These are phyloP conservation scores for Perca schrenkii DNA, from an alignment of 2,113 vertebrate genomes.

Conservation along the genomic window DNA sequence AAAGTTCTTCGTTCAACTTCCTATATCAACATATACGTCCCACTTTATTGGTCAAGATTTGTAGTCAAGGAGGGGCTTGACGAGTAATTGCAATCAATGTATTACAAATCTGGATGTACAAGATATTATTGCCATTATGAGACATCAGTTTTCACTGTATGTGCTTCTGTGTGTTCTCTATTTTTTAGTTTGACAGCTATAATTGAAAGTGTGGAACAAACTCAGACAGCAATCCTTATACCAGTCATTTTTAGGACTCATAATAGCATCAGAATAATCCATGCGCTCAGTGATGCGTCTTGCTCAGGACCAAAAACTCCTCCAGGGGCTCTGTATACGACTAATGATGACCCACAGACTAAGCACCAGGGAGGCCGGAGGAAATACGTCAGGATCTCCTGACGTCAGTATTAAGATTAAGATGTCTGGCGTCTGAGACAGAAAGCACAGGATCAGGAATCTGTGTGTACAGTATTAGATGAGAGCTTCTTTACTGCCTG, in stretches of 20 bases:
- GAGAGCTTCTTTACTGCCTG: constrained; percentile 54
- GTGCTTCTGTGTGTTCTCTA: background rate
- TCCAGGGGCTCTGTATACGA: constrained; percentile 14
- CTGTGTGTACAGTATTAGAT: constrained; percentile 50
- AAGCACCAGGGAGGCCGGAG: constrained; percentile 22
- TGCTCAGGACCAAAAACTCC: constrained; percentile 32
- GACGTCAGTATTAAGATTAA: constrained; percentile 63
- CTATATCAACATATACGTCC: background rate
- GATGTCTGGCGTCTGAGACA: constrained; percentile 57
- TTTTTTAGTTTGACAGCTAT: background rate
- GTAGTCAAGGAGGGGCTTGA: background rate
- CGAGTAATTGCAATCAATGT: background rate
- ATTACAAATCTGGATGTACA: background rate
- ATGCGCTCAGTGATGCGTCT: constrained; percentile 56
- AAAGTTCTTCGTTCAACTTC: background rate
- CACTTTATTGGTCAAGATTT: background rate
- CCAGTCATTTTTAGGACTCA: background rate
- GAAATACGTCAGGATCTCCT: constrained; percentile 20
- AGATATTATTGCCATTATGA: background rate
- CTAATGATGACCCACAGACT: constrained; percentile 50
- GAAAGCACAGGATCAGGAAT: constrained; percentile 57
- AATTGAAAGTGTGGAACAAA: constrained; percentile 36
- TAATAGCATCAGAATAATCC: constrained; percentile 46
- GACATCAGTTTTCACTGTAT: background rate
- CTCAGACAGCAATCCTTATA: constrained; percentile 10